Conservation (phyloP, 2,888 invertebrate species). For the Folsomia candida region DNA sequence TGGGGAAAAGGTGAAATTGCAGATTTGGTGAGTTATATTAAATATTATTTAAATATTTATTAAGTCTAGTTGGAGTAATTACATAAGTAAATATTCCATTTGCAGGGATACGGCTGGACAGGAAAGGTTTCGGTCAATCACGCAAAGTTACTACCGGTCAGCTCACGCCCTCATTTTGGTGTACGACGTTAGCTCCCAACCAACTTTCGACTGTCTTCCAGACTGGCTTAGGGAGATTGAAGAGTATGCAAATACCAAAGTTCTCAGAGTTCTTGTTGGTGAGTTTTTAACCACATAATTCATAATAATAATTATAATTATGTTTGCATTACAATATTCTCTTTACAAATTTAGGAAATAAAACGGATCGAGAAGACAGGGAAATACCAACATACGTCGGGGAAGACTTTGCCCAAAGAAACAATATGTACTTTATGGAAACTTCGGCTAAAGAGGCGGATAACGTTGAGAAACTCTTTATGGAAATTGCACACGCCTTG, state of each 20-base stretch:
- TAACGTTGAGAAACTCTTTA: conserved; percentile 92
- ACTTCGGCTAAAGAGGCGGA: conserved; percentile 97
- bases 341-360: conserved; percentile 70
- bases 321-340: conserved; percentile 3
- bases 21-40: background rate
- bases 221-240: conserved; percentile 97
- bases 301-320: background rate
- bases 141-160: conserved; percentile 95
- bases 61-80: background rate
- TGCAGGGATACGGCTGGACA: no score
- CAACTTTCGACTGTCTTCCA: conserved; percentile 93
- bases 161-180: conserved; percentile 95
- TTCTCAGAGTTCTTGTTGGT: conserved; percentile 91
- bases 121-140: conserved; percentile 82
- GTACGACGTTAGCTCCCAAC: conserved; percentile 96
- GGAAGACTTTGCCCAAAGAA: conserved; percentile 90
- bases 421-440: conserved; percentile 96
- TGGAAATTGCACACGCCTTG: conserved; percentile 91
- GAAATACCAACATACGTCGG: conserved; percentile 94
- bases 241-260: conserved; percentile 93
- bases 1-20: conserved; percentile 86
- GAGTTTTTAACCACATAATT: conserved; percentile 54
- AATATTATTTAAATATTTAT: background rate
- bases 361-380: conserved; percentile 92
- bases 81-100: no score